Base-by-base conservation (phyloP, 1,140 invertebrate species). In the Diorhabda elongata region DNA sequence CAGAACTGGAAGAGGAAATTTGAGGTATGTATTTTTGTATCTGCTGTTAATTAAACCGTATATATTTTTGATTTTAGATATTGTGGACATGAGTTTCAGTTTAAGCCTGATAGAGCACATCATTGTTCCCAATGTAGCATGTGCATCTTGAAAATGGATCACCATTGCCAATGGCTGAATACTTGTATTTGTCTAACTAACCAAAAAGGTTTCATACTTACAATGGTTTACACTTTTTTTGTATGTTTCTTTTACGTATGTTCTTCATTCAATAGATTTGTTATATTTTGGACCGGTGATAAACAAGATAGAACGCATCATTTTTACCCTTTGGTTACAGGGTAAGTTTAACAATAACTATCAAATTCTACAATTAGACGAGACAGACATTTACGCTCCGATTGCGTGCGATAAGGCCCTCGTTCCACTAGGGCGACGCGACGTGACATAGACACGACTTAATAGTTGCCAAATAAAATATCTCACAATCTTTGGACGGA, bases 81-180 rank as follows among this genome's bases (percentile, higher is more conserved):
- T n/a, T 52, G 47, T 52, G 47, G 2, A 52, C n/a, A 52, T 52
- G 47, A 52, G n/a, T 52, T 56, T 56, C 52, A 56, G 11, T 11
- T 98, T 67, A 98, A 99, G 82, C 97, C 97, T 47, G 97, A 99
- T 83, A 85, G 97, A 69, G 90, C 94, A 60, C 97, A 99, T 82
- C 97, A 99, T 82, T 99, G 97, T 83, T 96, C 94, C 74, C 93
- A 97, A 3, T 99, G 95, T 84, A 89, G 92, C 42, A 87, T 88
- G 72, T 97, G 96, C 85, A 92, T 98, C 3, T 86, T 97, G 67
- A 98, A 98, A 86, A 98, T 98, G 96, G 97, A 98, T 85, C 97
- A 98, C 83, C 96, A 99, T 82, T 98, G 97, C 84, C 96, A 96
- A 7, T 98, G 96, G 97, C 95, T 98, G 62, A 98, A 98, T 83